phyloP scores from a whole-genome alignment of 2,797 vertebrate genomes.

The Diglossa cyanea region DNA sequence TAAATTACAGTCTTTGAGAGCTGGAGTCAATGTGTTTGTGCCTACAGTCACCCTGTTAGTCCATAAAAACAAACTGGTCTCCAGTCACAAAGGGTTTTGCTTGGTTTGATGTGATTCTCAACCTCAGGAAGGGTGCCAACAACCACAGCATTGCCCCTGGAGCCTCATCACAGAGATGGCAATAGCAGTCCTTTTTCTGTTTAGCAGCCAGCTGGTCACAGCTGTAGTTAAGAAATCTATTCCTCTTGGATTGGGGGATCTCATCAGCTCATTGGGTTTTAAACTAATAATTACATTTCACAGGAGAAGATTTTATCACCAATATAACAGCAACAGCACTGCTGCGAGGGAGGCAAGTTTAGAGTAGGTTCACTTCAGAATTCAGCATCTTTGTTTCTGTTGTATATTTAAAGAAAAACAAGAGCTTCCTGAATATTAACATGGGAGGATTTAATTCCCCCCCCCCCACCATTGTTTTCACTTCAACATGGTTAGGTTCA shows the following conservation, averaged over 20 bases:
- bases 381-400: neutral
- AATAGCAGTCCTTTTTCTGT: neutral
- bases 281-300: neutral
- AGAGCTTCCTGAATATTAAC: neutral
- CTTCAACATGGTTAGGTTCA: neutral
- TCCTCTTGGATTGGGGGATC: neutral
- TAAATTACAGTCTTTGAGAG: neutral
- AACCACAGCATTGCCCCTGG: neutral
- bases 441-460: neutral
- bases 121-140: neutral
- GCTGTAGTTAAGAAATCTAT: neutral
- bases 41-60: neutral
- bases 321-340: neutral
- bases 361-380: neutral
- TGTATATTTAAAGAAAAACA: neutral
- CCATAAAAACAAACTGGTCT: neutral
- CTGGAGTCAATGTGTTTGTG: neutral
- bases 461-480: fast-evolving
- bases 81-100: neutral
- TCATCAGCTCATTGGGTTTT: neutral
- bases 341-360: neutral
- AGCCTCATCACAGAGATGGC: neutral
- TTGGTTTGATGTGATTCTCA: neutral
- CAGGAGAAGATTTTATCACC: neutral
- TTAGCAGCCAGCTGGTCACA: neutral